Percentiles rank a stretch among this genome's conserved stretches.
These are phyloP conservation scores for Jacana jacana DNA, from an alignment of 2,113 vertebrate species.

Conservation along the genomic window DNA sequence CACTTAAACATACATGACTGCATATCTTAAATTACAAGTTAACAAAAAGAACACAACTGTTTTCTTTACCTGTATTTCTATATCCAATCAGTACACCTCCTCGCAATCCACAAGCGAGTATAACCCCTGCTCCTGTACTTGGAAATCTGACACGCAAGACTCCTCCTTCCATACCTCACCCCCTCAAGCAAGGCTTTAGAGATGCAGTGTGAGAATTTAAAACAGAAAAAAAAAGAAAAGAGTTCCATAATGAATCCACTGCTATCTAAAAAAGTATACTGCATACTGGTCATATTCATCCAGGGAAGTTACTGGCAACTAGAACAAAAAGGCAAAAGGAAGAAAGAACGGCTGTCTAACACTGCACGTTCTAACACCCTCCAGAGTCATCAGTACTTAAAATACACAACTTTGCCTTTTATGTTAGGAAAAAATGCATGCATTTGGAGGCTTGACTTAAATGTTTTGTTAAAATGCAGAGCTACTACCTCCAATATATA, in stretches of 20 bases:
- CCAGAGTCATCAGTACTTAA: neutral
- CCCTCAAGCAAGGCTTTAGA: neutral
- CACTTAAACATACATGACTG: neutral
- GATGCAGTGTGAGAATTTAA: neutral
- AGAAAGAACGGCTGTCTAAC: neutral
- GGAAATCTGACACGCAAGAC: neutral
- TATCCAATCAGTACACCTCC: neutral
- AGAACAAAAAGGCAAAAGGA: neutral
- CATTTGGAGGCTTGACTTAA: neutral
- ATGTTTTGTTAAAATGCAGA: neutral
- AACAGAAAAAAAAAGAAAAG: neutral
- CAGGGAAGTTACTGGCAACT: neutral
- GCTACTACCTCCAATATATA: neutral
- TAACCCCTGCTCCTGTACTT: neutral
- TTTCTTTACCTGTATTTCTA: neutral
- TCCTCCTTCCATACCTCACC: neutral
- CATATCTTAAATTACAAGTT: neutral
- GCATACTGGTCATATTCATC: neutral
- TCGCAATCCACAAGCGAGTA: neutral
- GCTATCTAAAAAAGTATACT: neutral
- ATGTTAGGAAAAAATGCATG: neutral
- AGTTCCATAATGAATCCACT: neutral
- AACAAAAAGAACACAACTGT: neutral
- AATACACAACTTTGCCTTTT: neutral
- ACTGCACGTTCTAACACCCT: neutral